Evolutionary conservation across 2,888 invertebrate species (phyloP), one percentile per base, ranked within the genome.

Genomic region (Eulithis testata): DNA sequence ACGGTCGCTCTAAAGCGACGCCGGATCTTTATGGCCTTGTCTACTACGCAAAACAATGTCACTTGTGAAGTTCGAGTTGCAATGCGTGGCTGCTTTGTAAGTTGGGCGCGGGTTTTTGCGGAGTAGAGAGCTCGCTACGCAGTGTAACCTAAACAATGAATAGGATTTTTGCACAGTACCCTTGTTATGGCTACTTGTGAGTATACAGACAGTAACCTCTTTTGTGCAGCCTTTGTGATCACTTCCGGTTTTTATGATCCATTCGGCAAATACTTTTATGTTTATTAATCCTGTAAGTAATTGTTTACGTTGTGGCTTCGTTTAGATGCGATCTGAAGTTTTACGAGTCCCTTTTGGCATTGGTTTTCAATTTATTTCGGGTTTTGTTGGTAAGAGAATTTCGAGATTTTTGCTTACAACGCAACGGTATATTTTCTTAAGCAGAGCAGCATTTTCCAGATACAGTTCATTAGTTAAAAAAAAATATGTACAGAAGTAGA

Each of bases 201-300:
- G 63, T 44, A 62, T 63, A 71, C 65, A 60, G 56, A 52, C 63
- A 49, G 62, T 60, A 68, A 66, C 71, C 65, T 71, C 74, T 73
- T 78, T 75, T 76, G 73, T 76, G 75, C 70, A 65, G 71, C 70
- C 69, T 66, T 66, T 66, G 66, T 66, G 66, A 73, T 70, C 73
- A 71, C 72, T 70, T 72, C 70, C 72, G 59, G 64, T 70, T 79
- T 21, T 79, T 79, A 79, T 75, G 70, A 70, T 64, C 68, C 73
- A 66, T 74, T 71, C 74, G 70, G 65, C 68, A 73, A 76, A 78
- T 78, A 77, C 72, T 78, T 79, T 79, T 77, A 79, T 76, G 76
- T 78, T 73, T 76, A 77, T 74, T 79, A 78, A 78, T 79, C 71
- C 72, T 53, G 74, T 76, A 76, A 79, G 76, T 77, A 75, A 77